These are phyloP conservation scores for Caranx melampygus DNA, from an alignment of 2,113 vertebrate genomes.

Conservation along the genomic window DNA sequence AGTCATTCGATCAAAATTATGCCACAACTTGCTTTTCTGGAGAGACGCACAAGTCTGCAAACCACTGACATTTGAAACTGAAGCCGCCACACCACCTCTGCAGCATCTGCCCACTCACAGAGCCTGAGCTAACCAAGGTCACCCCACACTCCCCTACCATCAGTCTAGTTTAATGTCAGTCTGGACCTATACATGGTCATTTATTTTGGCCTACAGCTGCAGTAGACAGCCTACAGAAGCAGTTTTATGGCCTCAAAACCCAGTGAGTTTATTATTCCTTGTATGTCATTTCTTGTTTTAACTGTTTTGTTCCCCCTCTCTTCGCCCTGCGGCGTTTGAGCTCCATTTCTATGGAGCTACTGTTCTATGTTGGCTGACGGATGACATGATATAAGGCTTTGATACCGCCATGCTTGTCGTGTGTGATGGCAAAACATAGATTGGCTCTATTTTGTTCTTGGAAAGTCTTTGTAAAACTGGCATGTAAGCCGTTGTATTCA, in stretches of 20 bases:
- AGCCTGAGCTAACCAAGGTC: conserved; percentile 8
- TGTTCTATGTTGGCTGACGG: conserved; percentile 16
- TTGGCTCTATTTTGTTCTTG: not conserved
- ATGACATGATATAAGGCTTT: conserved; percentile 3
- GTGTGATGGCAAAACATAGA: not conserved
- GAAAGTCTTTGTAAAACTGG: conserved; percentile 33
- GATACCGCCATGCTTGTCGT: not conserved
- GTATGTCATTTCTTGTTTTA: not conserved
- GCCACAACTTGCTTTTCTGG: conserved; percentile 1
- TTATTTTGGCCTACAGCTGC: conserved; percentile 39
- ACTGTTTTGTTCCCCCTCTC: conserved; percentile 12
- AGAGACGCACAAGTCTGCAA: conserved; percentile 20
- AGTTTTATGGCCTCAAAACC: conserved; percentile 23
- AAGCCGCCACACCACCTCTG: conserved; percentile 25
- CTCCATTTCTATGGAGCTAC: conserved; percentile 8
- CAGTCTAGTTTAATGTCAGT: conserved; percentile 23
- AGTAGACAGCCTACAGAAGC: conserved; percentile 23
- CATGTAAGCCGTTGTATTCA: not conserved
- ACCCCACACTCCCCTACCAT: conserved; percentile 6
- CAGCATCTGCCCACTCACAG: conserved; percentile 6
- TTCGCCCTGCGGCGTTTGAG: conserved; percentile 3
- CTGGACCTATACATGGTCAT: conserved; percentile 27
- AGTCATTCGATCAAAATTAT: conserved; percentile 9
- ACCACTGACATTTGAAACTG: conserved; percentile 44
- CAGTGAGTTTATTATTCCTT: conserved; percentile 39